Conservation (phyloP, 2,888 invertebrate genomes). For the Tholera decimalis region DNA sequence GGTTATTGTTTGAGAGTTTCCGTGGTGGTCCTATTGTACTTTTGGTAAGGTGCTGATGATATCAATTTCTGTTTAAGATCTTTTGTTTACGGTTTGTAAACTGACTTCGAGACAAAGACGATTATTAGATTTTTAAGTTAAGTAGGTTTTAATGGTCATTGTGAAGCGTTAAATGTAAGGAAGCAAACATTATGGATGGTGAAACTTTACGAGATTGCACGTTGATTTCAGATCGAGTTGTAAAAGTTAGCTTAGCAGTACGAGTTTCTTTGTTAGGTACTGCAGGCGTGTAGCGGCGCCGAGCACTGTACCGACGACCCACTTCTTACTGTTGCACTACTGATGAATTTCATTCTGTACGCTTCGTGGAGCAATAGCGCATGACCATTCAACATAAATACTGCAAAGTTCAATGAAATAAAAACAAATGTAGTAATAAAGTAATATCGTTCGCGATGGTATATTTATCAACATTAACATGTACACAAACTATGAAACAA, state of each 20-base stretch:
- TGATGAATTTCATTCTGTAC: conserved; percentile 44
- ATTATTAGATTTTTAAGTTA: not conserved
- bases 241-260: conserved; percentile 42
- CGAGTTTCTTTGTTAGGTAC: conserved; percentile 39
- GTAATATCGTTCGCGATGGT: conserved; percentile 35
- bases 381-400: conserved; percentile 55
- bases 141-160: too few relatives aligned
- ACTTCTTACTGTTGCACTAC: conserved; percentile 54
- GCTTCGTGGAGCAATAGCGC: conserved; percentile 51
- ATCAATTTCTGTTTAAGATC: conserved; percentile 16
- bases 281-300: not conserved
- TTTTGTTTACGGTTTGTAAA: conserved; percentile 31
- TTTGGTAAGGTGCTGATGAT: conserved; percentile 36
- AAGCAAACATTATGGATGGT: not conserved
- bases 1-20: conserved; percentile 54
- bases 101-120: not conserved
- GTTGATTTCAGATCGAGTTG: conserved; percentile 26
- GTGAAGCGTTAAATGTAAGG: not conserved
- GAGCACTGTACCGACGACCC: conserved; percentile 47
- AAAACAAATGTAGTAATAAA: conserved; percentile 50
- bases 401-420: conserved; percentile 54
- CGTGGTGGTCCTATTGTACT: conserved; percentile 39
- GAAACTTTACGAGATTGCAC: conserved; percentile 17
- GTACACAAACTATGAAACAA: conserved; percentile 66
- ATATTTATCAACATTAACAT: conserved; percentile 47